phyloP scores from a whole-genome alignment of 2,113 vertebrate species.

The Microcebus ravelobensis region DNA sequence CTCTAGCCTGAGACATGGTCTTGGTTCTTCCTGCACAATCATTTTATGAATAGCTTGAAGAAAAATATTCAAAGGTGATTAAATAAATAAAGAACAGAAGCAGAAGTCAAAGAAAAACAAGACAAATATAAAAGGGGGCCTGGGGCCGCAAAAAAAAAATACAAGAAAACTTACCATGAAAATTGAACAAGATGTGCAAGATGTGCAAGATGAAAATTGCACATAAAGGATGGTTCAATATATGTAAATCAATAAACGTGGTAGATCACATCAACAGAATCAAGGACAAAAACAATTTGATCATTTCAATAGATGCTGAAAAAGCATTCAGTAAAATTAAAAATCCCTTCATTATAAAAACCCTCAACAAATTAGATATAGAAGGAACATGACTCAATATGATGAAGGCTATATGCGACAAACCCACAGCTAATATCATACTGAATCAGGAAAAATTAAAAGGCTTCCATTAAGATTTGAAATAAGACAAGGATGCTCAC shows the following conservation, averaged over 20 bases:
- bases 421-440: background rate
- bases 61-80: background rate
- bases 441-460: background rate
- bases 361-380: background rate
- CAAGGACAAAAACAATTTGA: background rate
- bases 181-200: too few species aligned
- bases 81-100: background rate
- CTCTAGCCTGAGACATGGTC: background rate
- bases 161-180: background rate
- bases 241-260: background rate
- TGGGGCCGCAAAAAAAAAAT: background rate
- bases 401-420: background rate
- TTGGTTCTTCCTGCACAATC: background rate
- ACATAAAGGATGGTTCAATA: background rate
- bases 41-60: background rate
- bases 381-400: background rate
- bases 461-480: background rate
- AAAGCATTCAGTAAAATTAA: background rate
- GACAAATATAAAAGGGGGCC: background rate
- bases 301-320: background rate
- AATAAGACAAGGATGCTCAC: background rate
- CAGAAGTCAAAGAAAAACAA: background rate
- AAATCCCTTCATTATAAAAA: background rate
- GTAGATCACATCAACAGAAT: background rate
- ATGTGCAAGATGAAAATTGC: background rate